phyloP scores from a whole-genome alignment of 2,113 vertebrate species.

The Psephotus haematonotus region DNA sequence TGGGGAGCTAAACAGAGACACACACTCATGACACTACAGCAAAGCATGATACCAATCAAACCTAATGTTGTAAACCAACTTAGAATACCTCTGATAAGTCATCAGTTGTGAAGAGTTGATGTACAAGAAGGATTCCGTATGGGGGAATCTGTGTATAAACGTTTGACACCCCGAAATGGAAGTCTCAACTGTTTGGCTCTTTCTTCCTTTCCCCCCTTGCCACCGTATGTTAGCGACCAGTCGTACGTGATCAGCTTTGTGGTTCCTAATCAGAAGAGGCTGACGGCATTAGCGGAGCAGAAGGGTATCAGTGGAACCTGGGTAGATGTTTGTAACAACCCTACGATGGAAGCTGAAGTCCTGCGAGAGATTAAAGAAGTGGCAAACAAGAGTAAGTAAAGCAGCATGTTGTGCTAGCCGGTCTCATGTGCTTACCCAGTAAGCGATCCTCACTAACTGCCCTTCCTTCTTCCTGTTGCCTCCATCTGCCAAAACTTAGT shows the following conservation, averaged over 20 bases:
- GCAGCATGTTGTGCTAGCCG: neutral
- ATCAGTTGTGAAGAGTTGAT: neutral
- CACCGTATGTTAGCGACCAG: constrained; percentile 82
- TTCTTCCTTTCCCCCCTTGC: neutral
- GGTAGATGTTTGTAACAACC: constrained; percentile 93
- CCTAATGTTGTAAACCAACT: neutral
- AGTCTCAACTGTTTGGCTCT: neutral
- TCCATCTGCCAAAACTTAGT: neutral
- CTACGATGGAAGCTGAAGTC: constrained; percentile 89
- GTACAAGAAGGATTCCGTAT: neutral
- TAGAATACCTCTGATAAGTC: neutral
- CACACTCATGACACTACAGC: neutral
- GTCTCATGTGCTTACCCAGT: neutral
- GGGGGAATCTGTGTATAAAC: neutral
- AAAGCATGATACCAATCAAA: neutral
- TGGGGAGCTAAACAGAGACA: neutral
- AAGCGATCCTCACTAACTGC: neutral
- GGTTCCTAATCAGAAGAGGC: constrained; percentile 93
- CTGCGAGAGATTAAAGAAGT: constrained; percentile 88
- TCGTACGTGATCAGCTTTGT: constrained; percentile 97
- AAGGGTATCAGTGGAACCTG: constrained; percentile 82
- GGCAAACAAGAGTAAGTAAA: constrained; percentile 88
- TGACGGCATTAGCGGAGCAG: constrained; percentile 85
- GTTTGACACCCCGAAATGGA: neutral
- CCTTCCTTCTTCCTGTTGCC: neutral